Percentiles rank a stretch among this genome's conserved stretches.
phyloP scores from a whole-genome alignment of 2,113 vertebrate genomes.

The Phrynocephalus versicolor region DNA sequence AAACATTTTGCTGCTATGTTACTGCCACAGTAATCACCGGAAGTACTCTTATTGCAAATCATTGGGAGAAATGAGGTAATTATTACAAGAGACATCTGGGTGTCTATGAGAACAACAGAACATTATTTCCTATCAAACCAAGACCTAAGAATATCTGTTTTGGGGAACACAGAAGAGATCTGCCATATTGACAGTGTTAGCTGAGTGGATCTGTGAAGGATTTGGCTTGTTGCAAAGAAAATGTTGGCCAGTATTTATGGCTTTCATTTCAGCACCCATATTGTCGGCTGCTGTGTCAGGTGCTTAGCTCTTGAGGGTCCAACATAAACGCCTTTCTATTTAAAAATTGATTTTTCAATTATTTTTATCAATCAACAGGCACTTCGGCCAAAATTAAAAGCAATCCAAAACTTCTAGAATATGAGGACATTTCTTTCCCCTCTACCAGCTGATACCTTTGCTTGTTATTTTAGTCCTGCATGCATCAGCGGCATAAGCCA shows the following conservation, averaged over 20 bases:
- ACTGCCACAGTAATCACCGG: neutral
- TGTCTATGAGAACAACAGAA: neutral
- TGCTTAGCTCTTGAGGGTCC: neutral
- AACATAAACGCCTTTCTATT: too few relatives aligned
- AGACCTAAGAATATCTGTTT: neutral
- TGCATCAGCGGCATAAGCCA: too few relatives aligned
- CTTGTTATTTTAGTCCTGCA: too few relatives aligned
- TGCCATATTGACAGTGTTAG: neutral
- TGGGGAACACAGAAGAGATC: neutral
- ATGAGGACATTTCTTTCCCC: too few relatives aligned
- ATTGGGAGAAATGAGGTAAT: neutral
- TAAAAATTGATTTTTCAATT: too few relatives aligned
- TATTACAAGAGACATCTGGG: neutral
- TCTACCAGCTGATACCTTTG: too few relatives aligned
- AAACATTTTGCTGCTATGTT: neutral
- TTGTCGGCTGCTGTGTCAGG: neutral
- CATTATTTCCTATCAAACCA: neutral
- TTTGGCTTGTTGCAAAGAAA: neutral
- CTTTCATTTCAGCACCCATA: neutral
- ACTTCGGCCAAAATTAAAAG: too few relatives aligned
- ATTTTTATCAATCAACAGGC: too few relatives aligned
- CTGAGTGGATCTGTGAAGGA: neutral
- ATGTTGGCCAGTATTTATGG: neutral
- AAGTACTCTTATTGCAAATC: neutral
- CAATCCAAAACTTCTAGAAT: too few relatives aligned